Evolutionary conservation across 2,113 vertebrate genomes (phyloP).

Genomic region (Oceanites oceanicus): DNA sequence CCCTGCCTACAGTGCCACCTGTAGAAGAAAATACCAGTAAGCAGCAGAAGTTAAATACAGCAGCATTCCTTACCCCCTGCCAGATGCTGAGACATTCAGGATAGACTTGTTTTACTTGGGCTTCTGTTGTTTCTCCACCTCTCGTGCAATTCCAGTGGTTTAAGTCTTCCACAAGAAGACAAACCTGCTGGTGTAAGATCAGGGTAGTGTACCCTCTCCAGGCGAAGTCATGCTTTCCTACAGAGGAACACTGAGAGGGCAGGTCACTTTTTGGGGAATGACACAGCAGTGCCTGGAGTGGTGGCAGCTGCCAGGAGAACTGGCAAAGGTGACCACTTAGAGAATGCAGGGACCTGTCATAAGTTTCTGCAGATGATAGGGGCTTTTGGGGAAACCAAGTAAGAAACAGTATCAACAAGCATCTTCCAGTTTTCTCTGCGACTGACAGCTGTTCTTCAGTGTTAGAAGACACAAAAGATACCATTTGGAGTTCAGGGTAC

Average conservation of each 20-base stretch:
- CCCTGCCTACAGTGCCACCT: background rate
- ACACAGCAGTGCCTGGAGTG: background rate
- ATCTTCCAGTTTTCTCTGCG: background rate
- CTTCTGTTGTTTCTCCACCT: background rate
- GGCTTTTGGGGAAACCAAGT: background rate
- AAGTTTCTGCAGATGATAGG: background rate
- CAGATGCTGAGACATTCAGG: background rate
- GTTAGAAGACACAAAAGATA: background rate
- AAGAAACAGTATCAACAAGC: background rate
- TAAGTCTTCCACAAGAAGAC: background rate
- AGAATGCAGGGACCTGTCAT: background rate
- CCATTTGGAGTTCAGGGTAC: background rate
- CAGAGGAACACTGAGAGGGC: background rate
- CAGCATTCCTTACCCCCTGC: background rate
- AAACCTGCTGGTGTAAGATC: background rate
- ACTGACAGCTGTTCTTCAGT: background rate
- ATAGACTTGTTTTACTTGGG: background rate
- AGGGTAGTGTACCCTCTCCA: background rate
- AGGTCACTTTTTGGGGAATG: background rate
- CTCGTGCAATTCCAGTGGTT: background rate
- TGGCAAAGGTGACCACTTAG: background rate
- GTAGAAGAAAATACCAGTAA: background rate
- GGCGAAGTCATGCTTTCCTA: background rate
- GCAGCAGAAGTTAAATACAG: background rate
- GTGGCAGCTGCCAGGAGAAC: background rate